Evolutionary conservation across 2,888 invertebrate genomes (phyloP).

Genomic region (Synergus laeviventris): DNA sequence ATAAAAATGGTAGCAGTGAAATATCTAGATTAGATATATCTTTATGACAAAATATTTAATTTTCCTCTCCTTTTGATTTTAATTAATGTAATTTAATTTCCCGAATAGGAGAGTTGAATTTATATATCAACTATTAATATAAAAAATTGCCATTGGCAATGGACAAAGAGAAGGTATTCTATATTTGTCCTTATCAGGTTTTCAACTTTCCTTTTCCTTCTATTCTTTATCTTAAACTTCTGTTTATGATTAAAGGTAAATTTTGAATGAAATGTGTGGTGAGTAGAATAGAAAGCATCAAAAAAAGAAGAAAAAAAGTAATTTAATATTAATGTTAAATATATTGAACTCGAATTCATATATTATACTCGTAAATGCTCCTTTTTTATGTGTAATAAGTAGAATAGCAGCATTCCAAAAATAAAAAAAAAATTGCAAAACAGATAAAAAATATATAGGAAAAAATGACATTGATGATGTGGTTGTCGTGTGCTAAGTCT

Average conservation of each 20-base stretch:
- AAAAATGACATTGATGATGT: not conserved
- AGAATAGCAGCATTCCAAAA: slow-evolving; percentile 40
- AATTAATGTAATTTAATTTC: not conserved
- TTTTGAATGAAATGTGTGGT: not conserved
- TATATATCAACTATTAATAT: not conserved
- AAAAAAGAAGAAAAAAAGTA: slow-evolving; percentile 13
- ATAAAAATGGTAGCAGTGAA: slow-evolving; percentile 5
- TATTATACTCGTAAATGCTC: not conserved
- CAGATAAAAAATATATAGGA: not conserved
- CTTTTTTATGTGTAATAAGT: slow-evolving; percentile 22
- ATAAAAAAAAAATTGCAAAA: slow-evolving; percentile 27
- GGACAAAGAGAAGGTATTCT: not conserved
- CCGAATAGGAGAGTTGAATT: not conserved
- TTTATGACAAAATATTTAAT: not conserved
- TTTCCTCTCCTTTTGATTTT: not conserved
- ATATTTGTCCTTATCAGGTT: slow-evolving; percentile 1
- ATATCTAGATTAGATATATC: not conserved
- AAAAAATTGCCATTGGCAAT: slow-evolving; percentile 1
- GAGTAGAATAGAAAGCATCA: slow-evolving; percentile 23
- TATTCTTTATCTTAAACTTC: slow-evolving; percentile 23
- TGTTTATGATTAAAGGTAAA: slow-evolving; percentile 7
- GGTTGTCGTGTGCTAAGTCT: slow-evolving; percentile 19
- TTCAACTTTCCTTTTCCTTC: not conserved
- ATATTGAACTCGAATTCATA: not conserved
- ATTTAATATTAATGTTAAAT: not conserved